Base-by-base conservation (phyloP, 2,113 vertebrate genomes). In the Lophura nycthemera region DNA sequence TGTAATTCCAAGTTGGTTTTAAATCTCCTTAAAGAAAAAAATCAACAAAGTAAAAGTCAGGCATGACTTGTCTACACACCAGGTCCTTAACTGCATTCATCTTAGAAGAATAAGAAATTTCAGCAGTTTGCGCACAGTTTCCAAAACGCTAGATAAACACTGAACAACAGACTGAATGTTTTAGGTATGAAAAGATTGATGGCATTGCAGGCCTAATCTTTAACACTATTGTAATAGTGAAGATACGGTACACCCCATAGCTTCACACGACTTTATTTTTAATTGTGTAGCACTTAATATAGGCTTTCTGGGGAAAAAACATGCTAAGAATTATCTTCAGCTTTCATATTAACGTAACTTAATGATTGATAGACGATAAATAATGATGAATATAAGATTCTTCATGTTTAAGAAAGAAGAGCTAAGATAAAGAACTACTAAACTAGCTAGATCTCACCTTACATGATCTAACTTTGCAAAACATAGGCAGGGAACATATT, bases 281-380 rank as follows among this genome's bases (percentile, higher is more conserved):
- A 43, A 21, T 0, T 10, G 5, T 72, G 19, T 3, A 75, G 40
- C 9, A 30, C 1, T 78, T 65, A 2, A 47, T 2, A 4, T 10
- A 9, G 4, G 1, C 5, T 40, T 48, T 32, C 7, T 1, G 0
- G 1, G 20, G 8, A 2, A 2, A 15, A 78, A 4, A 6, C 3
- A 34, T 52, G 32, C 69, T 15, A 52, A 1, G 52, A 45, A 40
- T 6, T 29, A 4, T 42, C 65, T 43, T 84, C 57, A 63, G 4
- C 11, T 63, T 20, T 38, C 18, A 8, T 2, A 17, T 10, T 38
- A 57, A 42, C 6, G 22, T 32, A n/a, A 30, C 3, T 0, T 8
- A 61, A 79, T 57, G 2, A 30, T 10, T 54, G 36, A 43, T 43
- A 43, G 42, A 43, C 16, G 42, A 43, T 43, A 15, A 43, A 16